These are phyloP conservation scores for Peromyscus maniculatus DNA, from an alignment of 2,113 vertebrate genomes.

Conservation along the genomic window DNA sequence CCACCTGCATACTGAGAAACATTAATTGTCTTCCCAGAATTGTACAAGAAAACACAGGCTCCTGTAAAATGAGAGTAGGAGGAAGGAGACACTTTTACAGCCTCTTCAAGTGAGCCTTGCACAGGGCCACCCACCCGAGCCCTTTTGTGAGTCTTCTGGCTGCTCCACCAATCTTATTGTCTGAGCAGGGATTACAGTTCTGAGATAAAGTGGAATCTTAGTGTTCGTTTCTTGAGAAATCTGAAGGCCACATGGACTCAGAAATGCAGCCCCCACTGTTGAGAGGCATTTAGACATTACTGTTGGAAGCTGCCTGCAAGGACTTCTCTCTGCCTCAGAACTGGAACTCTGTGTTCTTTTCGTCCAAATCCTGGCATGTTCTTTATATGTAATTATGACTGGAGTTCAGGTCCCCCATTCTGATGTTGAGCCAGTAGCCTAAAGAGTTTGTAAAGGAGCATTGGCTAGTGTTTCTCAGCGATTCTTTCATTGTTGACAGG, in stretches of 20 bases:
- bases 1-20: conserved; percentile 86
- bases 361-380: neutral
- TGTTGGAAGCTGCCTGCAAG: neutral
- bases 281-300: conserved; percentile 48
- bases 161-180: conserved; percentile 13
- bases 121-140: neutral
- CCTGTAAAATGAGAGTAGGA: neutral
- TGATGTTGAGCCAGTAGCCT: neutral
- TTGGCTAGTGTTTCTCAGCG: conserved; percentile 33
- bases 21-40: conserved; percentile 83
- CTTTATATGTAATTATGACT: neutral
- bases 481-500: neutral
- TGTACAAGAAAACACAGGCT: conserved; percentile 72
- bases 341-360: neutral
- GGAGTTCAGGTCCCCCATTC: neutral
- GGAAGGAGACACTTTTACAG: conserved; percentile 51
- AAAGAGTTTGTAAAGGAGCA: conserved; percentile 26
- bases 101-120: conserved; percentile 27
- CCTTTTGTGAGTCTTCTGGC: neutral
- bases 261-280: neutral
- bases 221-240: conserved; percentile 43
- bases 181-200: neutral
- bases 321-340: conserved; percentile 41
- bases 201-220: conserved; percentile 15
- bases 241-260: neutral